A percentile compares a stretch with the other conserved stretches of the same genome.
These are phyloP conservation scores for Alces alces DNA, from an alignment of 2,113 vertebrate genomes.

Conservation along the genomic window DNA sequence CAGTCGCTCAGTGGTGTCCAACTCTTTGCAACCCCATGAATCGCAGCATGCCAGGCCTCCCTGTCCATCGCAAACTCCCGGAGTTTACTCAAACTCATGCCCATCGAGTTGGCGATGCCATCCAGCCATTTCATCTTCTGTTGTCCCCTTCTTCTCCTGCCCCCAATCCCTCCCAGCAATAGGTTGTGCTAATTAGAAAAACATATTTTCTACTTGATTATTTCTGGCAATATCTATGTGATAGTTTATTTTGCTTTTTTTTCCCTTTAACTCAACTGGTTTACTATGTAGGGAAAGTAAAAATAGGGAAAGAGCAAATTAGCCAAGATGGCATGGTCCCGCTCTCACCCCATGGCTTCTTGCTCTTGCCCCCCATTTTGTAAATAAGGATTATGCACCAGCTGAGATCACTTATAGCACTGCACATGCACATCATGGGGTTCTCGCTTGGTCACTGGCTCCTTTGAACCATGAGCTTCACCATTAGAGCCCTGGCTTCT, in stretches of 20 bases:
- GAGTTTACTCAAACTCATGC: no score
- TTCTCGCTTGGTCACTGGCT: background rate
- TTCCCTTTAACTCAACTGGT: background rate
- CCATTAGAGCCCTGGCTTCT: background rate
- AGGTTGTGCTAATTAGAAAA: background rate
- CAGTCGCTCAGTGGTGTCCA: no score
- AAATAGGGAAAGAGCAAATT: background rate
- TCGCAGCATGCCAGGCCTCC: no score
- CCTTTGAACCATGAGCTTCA: background rate
- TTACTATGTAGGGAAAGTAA: background rate
- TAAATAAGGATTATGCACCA: background rate
- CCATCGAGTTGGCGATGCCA: no score
- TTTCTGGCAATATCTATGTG: background rate
- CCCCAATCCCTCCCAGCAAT: no score
- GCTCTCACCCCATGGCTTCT: background rate
- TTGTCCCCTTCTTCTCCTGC: no score
- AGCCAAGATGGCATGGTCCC: background rate
- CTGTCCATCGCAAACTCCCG: no score
- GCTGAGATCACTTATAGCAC: background rate
- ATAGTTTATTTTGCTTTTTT: background rate
- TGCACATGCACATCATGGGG: background rate
- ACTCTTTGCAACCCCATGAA: no score
- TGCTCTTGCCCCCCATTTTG: background rate
- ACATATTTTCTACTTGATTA: background rate
- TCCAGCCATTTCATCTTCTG: no score